Base-by-base conservation (phyloP, 1,140 invertebrate species). In the Apocrypta bakeri region DNA sequence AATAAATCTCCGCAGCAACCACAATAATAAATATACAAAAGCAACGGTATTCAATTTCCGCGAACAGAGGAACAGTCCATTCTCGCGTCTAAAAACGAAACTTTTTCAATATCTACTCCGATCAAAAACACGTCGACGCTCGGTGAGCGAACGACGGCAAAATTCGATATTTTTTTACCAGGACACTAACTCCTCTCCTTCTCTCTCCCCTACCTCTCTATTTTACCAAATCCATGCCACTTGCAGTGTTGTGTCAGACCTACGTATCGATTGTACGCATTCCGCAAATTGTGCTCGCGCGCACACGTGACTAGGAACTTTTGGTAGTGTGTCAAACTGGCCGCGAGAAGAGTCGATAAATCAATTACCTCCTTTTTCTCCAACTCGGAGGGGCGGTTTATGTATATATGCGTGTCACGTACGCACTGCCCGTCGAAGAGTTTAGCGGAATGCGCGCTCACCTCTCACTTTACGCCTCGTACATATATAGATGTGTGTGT, bases 351-450 rank as follows among this genome's bases (percentile, higher is more conserved):
- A 66, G 27, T 29, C 27, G 63, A 66, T 66, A 66, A 66, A 66
- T 66, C 63, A 66, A 66, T 66, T 66, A 25, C 63, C 63, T 66
- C 9, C 63, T 66, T 66, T 66, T 66, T 27, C 63, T 66, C 63
- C 17, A 2, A 3, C 63, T 64, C 63, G 9, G 63, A 56, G 42
- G 1, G 14, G 2, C 2, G n/a, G n/a, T n/a, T n/a, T n/a, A n/a
- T 56, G 7, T 37, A n/a, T 17, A 17, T 6, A 66, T 66, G 63
- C 63, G 27, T 29, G 1, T 27, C 63, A 29, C 63, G 63, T 66
- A 27, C 24, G 24, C 25, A 27, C n/a, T 25, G 4, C 1, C 63
- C 48, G 48, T 7, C 63, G 63, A 27, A 11, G 25, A 25, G 63
- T 56, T 56, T 56, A 56, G 63, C 27, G 63, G 27, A 25, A 66